phyloP scores from a whole-genome alignment of 1,140 invertebrate genomes.

The Ips typographus region DNA sequence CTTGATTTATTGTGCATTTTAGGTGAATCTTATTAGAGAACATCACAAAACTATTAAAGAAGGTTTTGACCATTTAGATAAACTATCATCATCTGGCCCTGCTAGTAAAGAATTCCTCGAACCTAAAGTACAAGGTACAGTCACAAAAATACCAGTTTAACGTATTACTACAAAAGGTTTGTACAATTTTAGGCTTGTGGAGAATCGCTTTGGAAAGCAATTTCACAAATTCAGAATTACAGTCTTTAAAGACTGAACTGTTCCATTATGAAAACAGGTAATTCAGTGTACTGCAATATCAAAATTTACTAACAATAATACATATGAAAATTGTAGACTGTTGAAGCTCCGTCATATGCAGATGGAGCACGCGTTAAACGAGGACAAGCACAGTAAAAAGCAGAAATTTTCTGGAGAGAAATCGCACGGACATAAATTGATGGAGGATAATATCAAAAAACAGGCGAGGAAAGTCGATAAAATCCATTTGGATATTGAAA shows the following conservation, averaged over 20 bases:
- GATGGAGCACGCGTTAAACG: constrained; percentile 69
- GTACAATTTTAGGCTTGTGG: constrained; percentile 65
- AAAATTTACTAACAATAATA: too few relatives aligned
- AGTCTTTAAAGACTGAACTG: constrained; percentile 84
- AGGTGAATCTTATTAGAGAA: constrained; percentile 69
- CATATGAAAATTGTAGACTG: constrained; percentile 55
- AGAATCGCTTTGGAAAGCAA: constrained; percentile 74
- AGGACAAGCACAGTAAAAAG: constrained; percentile 64
- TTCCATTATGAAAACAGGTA: constrained; percentile 77
- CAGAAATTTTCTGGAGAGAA: constrained; percentile 62
- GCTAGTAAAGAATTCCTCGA: constrained; percentile 85
- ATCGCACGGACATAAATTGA: constrained; percentile 60
- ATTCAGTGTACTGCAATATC: too few relatives aligned
- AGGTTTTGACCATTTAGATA: constrained; percentile 77
- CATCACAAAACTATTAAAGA: constrained; percentile 77
- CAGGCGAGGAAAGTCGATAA: constrained; percentile 84
- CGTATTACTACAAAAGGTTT: not conserved
- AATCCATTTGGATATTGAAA: constrained; percentile 78
- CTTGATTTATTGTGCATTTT: not conserved
- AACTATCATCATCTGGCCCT: constrained; percentile 70
- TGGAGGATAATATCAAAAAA: constrained; percentile 77
- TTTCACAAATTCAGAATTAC: constrained; percentile 78
- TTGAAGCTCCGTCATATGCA: constrained; percentile 81
- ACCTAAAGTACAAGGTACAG: constrained; percentile 73
- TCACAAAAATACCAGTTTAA: not conserved